Conservation (phyloP, 2,113 vertebrate genomes). For the Oxyruncus cristatus region DNA sequence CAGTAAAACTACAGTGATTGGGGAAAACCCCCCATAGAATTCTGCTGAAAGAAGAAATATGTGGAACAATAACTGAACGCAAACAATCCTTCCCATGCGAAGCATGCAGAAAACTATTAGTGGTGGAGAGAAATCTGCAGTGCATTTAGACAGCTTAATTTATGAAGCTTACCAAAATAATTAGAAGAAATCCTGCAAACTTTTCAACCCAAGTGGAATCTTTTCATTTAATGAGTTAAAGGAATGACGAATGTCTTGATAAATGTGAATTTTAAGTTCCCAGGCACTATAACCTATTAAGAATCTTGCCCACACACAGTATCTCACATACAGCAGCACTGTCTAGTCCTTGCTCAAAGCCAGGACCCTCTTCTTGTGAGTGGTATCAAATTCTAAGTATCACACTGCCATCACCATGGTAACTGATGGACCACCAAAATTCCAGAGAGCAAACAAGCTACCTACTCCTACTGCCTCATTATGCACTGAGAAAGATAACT, state of each 20-base stretch:
- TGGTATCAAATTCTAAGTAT: not conserved
- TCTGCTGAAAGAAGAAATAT: conserved; percentile 5
- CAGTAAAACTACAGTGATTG: not conserved
- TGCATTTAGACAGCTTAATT: conserved; percentile 33
- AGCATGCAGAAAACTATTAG: not conserved
- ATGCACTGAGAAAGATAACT: not conserved
- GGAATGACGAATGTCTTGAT: not conserved
- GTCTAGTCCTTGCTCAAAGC: not conserved
- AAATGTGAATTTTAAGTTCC: not conserved
- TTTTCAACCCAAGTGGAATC: not conserved
- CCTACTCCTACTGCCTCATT: not conserved
- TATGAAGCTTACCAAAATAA: conserved; percentile 46
- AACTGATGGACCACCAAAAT: not conserved
- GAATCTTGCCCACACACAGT: not conserved
- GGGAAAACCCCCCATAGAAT: not conserved
- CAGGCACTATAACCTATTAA: not conserved
- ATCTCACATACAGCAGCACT: not conserved
- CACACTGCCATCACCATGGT: not conserved
- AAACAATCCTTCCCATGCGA: conserved; percentile 2
- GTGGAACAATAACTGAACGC: not conserved
- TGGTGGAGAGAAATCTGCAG: not conserved
- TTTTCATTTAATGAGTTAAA: conserved; percentile 33
- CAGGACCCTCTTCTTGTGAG: not conserved
- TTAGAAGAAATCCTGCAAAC: not conserved
- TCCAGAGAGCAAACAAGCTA: not conserved